These are phyloP conservation scores for Trypoxylon attenuatum DNA, from an alignment of 2,888 invertebrate species.

Conservation along the genomic window DNA sequence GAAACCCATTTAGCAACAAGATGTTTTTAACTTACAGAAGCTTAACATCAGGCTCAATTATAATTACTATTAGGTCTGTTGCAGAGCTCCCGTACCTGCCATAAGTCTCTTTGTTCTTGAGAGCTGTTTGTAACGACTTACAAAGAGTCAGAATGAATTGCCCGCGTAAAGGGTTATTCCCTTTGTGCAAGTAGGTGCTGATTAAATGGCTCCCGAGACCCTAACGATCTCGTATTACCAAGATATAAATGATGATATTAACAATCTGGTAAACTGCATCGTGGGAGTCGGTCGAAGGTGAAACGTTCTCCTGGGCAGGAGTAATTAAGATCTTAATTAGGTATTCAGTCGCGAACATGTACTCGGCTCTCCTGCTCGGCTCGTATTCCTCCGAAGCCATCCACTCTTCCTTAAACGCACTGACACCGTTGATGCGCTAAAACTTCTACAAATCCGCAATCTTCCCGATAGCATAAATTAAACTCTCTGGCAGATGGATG, in stretches of 20 bases:
- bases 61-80: slow-evolving; percentile 2
- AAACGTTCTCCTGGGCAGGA: slow-evolving; percentile 53
- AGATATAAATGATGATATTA: slow-evolving; percentile 64
- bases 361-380: slow-evolving; percentile 39
- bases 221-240: slow-evolving; percentile 59
- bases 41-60: neutral
- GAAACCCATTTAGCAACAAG: too few species aligned
- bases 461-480: slow-evolving; percentile 28
- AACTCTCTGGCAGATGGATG: slow-evolving; percentile 1
- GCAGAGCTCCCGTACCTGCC: slow-evolving; percentile 7
- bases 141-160: slow-evolving; percentile 47
- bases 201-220: slow-evolving; percentile 51
- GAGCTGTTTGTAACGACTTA: slow-evolving; percentile 18
- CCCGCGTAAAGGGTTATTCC: slow-evolving; percentile 37
- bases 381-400: neutral
- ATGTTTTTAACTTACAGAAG: too few species aligned
- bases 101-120: slow-evolving; percentile 26
- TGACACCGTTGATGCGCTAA: slow-evolving; percentile 30
- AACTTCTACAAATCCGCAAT: slow-evolving; percentile 37
- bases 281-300: slow-evolving; percentile 68
- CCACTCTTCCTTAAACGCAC: slow-evolving; percentile 14
- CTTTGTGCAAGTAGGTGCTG: slow-evolving; percentile 47
- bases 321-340: slow-evolving; percentile 72
- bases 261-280: slow-evolving; percentile 66
- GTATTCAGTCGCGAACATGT: slow-evolving; percentile 62